Conservation (phyloP, 1,140 invertebrate species). For the Orchestia grillus region DNA sequence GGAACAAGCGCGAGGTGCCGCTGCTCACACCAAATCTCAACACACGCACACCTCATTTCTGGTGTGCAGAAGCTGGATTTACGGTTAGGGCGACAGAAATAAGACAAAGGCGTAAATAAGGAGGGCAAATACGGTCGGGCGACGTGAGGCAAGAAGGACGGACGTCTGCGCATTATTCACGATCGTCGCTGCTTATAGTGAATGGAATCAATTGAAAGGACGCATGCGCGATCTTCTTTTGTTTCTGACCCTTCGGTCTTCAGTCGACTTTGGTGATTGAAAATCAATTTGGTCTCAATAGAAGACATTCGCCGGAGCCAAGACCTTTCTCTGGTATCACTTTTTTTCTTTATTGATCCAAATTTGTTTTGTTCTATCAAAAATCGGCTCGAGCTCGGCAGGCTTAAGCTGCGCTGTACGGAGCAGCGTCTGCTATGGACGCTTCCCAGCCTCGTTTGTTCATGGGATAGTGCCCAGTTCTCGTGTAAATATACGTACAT, state of each 20-base stretch:
- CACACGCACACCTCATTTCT: background rate
- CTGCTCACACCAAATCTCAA: too few relatives aligned
- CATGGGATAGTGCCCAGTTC: too few relatives aligned
- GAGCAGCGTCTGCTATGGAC: background rate
- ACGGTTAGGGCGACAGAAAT: background rate
- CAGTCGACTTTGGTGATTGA: constrained; percentile 30
- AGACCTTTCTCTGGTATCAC: constrained; percentile 29
- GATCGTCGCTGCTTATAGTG: background rate
- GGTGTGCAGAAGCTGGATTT: background rate
- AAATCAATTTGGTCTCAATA: constrained; percentile 46
- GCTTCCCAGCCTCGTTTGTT: too few relatives aligned
- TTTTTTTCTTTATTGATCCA: constrained; percentile 40
- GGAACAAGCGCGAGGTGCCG: too few relatives aligned
- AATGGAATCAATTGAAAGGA: constrained; percentile 32
- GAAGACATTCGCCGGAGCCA: constrained; percentile 27
- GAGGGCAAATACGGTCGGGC: background rate
- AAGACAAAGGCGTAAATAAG: background rate
- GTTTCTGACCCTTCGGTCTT: constrained; percentile 19
- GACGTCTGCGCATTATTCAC: background rate
- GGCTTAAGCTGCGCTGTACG: background rate
- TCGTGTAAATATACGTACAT: too few relatives aligned
- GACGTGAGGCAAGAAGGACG: background rate
- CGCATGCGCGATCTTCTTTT: constrained; percentile 52
- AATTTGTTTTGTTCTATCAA: constrained; percentile 15
- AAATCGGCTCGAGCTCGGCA: background rate